Percentiles rank a stretch among this genome's conserved stretches.
These are phyloP conservation scores for Diadegma fenestrale DNA, from an alignment of 2,888 invertebrate genomes.

Conservation along the genomic window DNA sequence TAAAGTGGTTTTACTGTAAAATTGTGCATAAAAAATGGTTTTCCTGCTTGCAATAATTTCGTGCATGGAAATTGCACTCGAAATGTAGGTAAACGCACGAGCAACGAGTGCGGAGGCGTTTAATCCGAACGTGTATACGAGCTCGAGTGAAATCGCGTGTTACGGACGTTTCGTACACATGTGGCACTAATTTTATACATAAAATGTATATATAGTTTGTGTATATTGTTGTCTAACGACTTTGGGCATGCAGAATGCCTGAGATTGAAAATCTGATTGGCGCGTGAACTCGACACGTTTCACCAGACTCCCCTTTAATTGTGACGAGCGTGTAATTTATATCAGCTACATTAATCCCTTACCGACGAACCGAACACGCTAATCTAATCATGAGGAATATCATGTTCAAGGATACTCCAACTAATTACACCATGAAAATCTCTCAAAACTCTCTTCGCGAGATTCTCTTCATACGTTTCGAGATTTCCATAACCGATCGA, in stretches of 20 bases:
- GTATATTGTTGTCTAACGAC: slow-evolving; percentile 38
- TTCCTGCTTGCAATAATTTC: not conserved
- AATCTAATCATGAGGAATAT: slow-evolving; percentile 26
- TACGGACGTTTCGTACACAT: slow-evolving; percentile 34
- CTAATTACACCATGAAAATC: not conserved
- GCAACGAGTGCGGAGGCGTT: slow-evolving; percentile 56
- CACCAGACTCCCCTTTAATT: slow-evolving; percentile 41
- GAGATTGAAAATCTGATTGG: slow-evolving; percentile 56
- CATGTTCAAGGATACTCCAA: not conserved
- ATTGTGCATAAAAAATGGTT: not conserved
- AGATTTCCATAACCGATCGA: not conserved
- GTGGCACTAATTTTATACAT: not conserved
- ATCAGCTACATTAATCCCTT: slow-evolving; percentile 15
- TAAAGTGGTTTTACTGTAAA: too few relatives aligned
- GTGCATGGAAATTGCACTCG: slow-evolving; percentile 8
- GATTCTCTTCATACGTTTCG: not conserved
- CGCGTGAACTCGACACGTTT: slow-evolving; percentile 49
- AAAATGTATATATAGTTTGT: not conserved
- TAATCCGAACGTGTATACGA: slow-evolving; percentile 46
- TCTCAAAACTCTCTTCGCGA: not conserved
- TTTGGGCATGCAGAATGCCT: slow-evolving; percentile 34
- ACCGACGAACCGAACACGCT: not conserved
- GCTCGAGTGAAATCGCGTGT: slow-evolving; percentile 55
- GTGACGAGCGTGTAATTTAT: slow-evolving; percentile 53
- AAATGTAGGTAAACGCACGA: slow-evolving; percentile 32